Evolutionary conservation across 2,888 invertebrate species (phyloP), one percentile per base, ranked within the genome.

Genomic region (Bembecia ichneumoniformis): DNA sequence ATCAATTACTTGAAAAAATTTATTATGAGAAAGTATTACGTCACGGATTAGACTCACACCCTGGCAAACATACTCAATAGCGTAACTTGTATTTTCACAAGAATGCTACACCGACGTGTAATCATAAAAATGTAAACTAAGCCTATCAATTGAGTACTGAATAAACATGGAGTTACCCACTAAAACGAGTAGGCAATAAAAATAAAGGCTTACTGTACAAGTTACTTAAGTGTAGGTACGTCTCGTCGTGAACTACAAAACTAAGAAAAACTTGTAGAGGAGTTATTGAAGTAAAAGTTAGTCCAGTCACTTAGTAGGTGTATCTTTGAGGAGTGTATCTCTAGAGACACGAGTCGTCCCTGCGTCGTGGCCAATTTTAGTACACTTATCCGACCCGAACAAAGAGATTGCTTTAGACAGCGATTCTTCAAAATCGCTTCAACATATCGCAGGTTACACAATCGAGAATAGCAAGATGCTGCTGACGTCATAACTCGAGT

Each of bases 401-500:
- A 55, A 52, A 48, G 45, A 49, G 50, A 43, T 44, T 40, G n/a
- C 45, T 17, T 46, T 48, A 45, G 50, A 52, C 46, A 44, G 40
- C 40, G 9, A 40, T 49, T 51, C 53, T 55, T 53, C 49, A 55
- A 55, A 58, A 57, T 54, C 58, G 49, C 49, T 46, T 53, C 45
- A 50, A 52, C 43, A 44, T 47, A 40, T 44, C 47, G 48, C 52
- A 47, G 49, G 35, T 7, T 34, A 40, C 14, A 51, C 47, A 43
- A 43, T 40, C 44, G 43, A 52, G 48, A 52, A 52, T 45, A 48
- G 49, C 5, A 40, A 40, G 14, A 40, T 52, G 51, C 49, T 45
- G 50, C 52, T 60, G 62, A 61, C 56, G 66, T 68, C 64, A 68
- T 54, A 15, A 14, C 50, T 16, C 46, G 35, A 28, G 52, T 66